Conservation (phyloP, 2,113 vertebrate species). For the Neolamprologus tretocephalus region DNA sequence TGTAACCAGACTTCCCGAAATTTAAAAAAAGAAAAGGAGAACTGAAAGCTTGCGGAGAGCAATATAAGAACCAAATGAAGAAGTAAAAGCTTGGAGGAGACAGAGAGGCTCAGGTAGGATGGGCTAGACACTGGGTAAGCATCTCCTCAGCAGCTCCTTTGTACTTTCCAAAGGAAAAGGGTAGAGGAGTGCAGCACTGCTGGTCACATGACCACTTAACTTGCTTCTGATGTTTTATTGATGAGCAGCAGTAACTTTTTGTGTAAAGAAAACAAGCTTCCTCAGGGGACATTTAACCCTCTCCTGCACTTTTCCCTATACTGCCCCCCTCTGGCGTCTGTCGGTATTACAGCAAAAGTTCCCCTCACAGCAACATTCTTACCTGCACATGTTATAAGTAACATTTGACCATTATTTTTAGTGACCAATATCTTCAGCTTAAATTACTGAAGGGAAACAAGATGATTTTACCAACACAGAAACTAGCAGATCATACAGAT, state of each 20-base stretch:
- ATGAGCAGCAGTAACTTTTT: not conserved
- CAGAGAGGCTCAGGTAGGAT: not conserved
- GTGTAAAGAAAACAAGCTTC: not conserved
- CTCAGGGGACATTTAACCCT: not conserved
- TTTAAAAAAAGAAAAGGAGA: not conserved
- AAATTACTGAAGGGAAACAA: not conserved
- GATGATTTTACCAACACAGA: not conserved
- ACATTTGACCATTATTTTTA: not conserved
- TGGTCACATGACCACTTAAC: constrained; percentile 31
- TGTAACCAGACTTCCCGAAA: not conserved
- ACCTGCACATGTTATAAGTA: not conserved
- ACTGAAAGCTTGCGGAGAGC: not conserved
- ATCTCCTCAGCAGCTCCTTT: constrained; percentile 14
- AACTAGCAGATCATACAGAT: not conserved
- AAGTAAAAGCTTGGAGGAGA: not conserved
- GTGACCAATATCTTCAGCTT: not conserved
- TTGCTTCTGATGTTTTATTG: not conserved
- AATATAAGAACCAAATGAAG: not conserved
- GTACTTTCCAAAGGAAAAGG: not conserved
- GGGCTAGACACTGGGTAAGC: constrained; percentile 29
- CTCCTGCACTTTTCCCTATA: not conserved
- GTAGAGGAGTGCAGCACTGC: not conserved
- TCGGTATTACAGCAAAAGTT: not conserved
- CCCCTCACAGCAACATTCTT: not conserved
- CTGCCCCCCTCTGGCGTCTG: constrained; percentile 41